phyloP scores from a whole-genome alignment of 2,888 invertebrate genomes.

The Cerastis leucographa region DNA sequence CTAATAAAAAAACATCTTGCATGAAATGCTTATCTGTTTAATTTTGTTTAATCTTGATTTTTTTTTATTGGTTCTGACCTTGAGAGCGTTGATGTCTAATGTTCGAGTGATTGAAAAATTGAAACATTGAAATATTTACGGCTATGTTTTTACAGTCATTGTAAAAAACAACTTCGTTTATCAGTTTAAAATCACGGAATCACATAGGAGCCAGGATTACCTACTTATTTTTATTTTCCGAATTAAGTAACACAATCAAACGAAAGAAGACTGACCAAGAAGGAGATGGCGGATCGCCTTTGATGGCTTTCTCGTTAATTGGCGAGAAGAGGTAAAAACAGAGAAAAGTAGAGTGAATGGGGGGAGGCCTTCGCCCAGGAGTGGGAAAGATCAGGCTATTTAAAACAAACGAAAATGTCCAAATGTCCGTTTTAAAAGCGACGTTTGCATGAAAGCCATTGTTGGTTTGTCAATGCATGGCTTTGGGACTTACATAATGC shows the following conservation, averaged over 20 bases:
- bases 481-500: background rate
- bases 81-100: conserved; percentile 62
- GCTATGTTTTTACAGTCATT: background rate
- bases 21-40: background rate
- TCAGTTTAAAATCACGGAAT: background rate
- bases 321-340: no score
- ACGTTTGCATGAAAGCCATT: no score
- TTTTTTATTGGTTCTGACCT: background rate
- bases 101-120: conserved; percentile 30
- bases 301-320: no score
- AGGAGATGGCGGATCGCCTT: no score
- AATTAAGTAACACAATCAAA: background rate
- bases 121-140: background rate
- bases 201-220: background rate
- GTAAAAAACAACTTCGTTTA: background rate
- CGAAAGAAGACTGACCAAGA: background rate
- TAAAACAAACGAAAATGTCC: background rate
- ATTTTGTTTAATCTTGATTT: background rate
- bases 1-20: background rate
- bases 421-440: no score
- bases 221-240: background rate
- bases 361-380: no score
- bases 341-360: no score
- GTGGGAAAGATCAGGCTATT: no score
- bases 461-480: no score